Evolutionary conservation across 2,888 invertebrate species (phyloP).

Genomic region (Spodoptera littoralis): DNA sequence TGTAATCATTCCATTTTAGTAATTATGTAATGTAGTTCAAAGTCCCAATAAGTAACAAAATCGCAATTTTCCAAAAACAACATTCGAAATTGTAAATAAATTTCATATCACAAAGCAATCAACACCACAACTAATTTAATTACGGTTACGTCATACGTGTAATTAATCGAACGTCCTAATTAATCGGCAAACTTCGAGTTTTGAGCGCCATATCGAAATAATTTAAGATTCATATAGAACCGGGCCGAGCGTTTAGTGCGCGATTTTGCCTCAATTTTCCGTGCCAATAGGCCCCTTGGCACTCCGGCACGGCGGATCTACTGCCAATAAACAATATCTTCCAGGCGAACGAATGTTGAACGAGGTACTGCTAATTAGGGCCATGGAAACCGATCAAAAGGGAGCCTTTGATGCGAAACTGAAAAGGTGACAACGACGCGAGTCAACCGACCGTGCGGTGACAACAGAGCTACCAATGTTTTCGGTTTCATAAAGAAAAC

Average conservation of each 20-base stretch:
- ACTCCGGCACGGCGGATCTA: constrained; percentile 73
- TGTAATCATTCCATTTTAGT: no score
- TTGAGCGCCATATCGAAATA: constrained; percentile 54
- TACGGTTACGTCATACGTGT: constrained; percentile 39
- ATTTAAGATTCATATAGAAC: constrained; percentile 65
- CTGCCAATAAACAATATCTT: constrained; percentile 88
- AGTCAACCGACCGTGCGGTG: constrained; percentile 65
- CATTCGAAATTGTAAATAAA: constrained; percentile 3
- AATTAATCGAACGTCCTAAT: constrained; percentile 46
- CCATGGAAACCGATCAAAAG: constrained; percentile 82
- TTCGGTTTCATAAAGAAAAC: constrained; percentile 36
- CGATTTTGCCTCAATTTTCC: constrained; percentile 86
- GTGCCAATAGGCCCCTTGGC: constrained; percentile 73
- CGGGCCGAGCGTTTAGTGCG: constrained; percentile 67
- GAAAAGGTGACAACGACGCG: constrained; percentile 80
- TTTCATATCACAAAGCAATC: constrained; percentile 27
- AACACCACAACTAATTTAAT: constrained; percentile 41
- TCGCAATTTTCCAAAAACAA: constrained; percentile 2
- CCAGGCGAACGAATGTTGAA: constrained; percentile 75
- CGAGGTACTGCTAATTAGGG: constrained; percentile 86
- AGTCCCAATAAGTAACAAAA: no score
- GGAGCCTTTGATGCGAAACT: constrained; percentile 84
- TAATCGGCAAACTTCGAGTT: constrained; percentile 43
- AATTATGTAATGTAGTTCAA: no score
- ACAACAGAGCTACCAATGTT: constrained; percentile 54